Evolutionary conservation across 1,140 invertebrate species (phyloP).

Genomic region (Trialeurodes vaporariorum): DNA sequence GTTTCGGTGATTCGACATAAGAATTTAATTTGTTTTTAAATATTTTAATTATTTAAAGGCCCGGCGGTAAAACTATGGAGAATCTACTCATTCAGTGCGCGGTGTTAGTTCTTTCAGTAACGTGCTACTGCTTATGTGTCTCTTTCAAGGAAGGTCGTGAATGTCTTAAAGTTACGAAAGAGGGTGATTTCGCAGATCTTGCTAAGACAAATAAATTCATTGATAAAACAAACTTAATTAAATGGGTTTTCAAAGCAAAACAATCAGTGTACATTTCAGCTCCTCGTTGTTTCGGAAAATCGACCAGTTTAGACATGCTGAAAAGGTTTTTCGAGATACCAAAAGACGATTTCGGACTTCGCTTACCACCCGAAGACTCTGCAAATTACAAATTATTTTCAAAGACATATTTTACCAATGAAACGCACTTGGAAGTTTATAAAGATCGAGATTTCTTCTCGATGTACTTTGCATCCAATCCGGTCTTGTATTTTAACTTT

Average conservation of each 20-base stretch:
- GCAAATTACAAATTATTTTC: constrained; percentile 9
- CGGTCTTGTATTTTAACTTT: neutral
- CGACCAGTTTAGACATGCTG: constrained; percentile 1
- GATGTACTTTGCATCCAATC: neutral
- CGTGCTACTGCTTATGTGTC: no score
- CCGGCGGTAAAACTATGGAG: no score
- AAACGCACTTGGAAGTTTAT: neutral
- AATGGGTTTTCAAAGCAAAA: constrained; percentile 38
- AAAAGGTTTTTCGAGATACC: neutral
- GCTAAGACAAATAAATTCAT: constrained; percentile 8
- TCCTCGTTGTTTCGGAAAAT: constrained; percentile 17
- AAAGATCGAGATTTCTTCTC: neutral
- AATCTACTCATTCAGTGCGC: no score
- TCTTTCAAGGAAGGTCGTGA: no score
- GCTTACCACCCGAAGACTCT: constrained; percentile 3
- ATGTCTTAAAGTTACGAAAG: no score
- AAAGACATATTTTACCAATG: neutral
- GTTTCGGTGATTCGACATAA: no score
- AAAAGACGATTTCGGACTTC: neutral
- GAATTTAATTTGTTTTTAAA: no score
- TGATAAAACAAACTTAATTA: constrained; percentile 30
- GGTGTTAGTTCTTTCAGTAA: no score
- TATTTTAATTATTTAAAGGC: no score
- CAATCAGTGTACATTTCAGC: constrained; percentile 36
- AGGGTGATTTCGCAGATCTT: neutral